phyloP scores from a whole-genome alignment of 2,113 vertebrate species.

The Pluvianellus socialis region DNA sequence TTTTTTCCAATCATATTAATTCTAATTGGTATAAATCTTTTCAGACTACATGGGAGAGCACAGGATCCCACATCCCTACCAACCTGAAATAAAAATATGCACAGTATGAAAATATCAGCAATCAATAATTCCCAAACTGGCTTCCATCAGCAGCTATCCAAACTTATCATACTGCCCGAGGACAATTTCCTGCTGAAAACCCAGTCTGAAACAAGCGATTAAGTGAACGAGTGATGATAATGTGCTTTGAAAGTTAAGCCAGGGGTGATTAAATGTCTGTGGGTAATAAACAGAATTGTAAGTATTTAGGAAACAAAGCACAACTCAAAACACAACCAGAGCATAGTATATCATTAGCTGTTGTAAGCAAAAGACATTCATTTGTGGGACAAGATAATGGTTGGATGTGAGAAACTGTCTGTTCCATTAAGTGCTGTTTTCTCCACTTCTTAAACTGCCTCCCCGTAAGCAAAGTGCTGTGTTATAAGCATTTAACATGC shows the following conservation, averaged over 20 bases:
- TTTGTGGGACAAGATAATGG: constrained; percentile 30
- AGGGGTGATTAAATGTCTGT: constrained; percentile 53
- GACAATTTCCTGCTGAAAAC: constrained; percentile 64
- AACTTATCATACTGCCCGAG: not conserved
- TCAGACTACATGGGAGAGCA: not conserved
- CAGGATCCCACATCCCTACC: not conserved
- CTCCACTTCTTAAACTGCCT: not conserved
- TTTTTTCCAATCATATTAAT: not conserved
- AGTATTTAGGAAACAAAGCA: constrained; percentile 44
- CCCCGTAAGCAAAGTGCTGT: not conserved
- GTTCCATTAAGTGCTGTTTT: not conserved
- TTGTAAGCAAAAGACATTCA: not conserved
- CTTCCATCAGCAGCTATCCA: not conserved
- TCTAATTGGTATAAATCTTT: not conserved
- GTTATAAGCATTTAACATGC: not conserved
- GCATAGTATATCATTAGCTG: not conserved
- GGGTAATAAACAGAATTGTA: constrained; percentile 58
- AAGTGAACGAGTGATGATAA: constrained; percentile 44
- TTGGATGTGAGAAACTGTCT: not conserved
- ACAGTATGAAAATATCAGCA: constrained; percentile 21
- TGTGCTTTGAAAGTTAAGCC: constrained; percentile 68
- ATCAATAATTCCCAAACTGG: constrained; percentile 50
- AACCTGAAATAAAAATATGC: constrained; percentile 10
- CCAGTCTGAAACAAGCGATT: constrained; percentile 23
- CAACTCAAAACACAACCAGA: not conserved